Percentiles rank a stretch among this genome's conserved stretches.
These are phyloP conservation scores for Paratrypauchen microcephalus DNA, from an alignment of 2,797 vertebrate genomes.

Conservation along the genomic window DNA sequence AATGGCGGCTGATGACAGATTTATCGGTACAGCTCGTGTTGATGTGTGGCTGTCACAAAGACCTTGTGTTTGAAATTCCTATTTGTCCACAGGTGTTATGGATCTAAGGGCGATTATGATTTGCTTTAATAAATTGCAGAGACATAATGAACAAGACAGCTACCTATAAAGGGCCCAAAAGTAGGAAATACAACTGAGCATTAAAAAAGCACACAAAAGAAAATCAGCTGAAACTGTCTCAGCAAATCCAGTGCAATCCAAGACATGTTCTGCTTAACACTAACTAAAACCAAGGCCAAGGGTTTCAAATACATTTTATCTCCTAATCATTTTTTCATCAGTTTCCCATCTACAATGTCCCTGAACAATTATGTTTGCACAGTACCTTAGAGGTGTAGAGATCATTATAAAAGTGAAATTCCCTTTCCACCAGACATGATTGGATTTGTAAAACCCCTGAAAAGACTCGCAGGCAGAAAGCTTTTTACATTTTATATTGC, in stretches of 20 bases:
- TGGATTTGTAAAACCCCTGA: conserved; percentile 74
- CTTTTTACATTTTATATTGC: conserved; percentile 74
- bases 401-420: conserved; percentile 77
- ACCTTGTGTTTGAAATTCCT: conserved; percentile 63
- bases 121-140: conserved; percentile 72
- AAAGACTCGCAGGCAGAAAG: conserved; percentile 69
- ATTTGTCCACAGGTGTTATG: conserved; percentile 64
- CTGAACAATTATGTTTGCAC: conserved; percentile 81
- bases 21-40: conserved; percentile 54
- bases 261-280: conserved; percentile 72
- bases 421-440: conserved; percentile 75
- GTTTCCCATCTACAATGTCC: conserved; percentile 74
- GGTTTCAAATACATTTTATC: conserved; percentile 74
- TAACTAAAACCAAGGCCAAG: conserved; percentile 67
- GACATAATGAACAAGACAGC: conserved; percentile 69
- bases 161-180: conserved; percentile 52
- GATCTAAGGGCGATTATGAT: conserved; percentile 72
- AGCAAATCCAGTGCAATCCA: conserved; percentile 83
- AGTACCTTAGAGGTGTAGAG: conserved; percentile 78
- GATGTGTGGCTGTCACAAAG: conserved; percentile 51
- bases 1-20: conserved; percentile 55
- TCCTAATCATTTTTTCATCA: conserved; percentile 70
- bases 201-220: conserved; percentile 48
- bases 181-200: conserved; percentile 65
- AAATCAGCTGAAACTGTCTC: conserved; percentile 70